Conservation (phyloP, 2,113 vertebrate genomes). For the Clarias batrachus region DNA sequence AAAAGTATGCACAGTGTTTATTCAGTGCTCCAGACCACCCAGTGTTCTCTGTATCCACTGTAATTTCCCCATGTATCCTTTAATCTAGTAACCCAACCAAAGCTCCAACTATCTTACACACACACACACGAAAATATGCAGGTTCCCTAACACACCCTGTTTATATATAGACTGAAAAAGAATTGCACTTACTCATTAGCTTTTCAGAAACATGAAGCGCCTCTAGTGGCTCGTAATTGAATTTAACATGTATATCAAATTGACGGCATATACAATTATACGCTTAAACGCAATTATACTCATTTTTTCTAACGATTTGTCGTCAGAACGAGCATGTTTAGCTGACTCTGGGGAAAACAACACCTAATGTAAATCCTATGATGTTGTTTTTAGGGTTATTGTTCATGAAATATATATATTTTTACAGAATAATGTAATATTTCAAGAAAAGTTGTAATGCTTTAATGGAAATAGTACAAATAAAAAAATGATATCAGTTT, state of each 20-base stretch:
- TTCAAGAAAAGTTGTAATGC: not conserved
- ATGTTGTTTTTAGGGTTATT: no score
- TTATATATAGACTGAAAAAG: constrained; percentile 1
- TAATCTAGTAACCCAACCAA: constrained; percentile 44
- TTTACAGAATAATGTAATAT: not conserved
- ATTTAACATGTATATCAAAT: not conserved
- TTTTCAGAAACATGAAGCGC: not conserved
- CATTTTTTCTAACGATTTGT: not conserved
- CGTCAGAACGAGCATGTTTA: not conserved
- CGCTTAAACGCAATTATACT: no score
- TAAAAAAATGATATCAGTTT: not conserved
- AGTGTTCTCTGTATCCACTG: constrained; percentile 31
- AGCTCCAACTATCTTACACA: constrained; percentile 11
- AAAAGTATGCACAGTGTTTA: constrained; percentile 35
- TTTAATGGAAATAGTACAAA: not conserved
- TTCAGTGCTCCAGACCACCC: constrained; percentile 48
- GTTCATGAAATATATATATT: no score
- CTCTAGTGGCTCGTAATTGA: not conserved
- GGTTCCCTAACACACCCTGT: constrained; percentile 16
- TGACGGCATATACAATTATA: not conserved
- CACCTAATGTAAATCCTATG: not conserved
- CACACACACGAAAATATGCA: constrained; percentile 34
- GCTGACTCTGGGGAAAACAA: not conserved
- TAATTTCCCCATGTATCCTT: constrained; percentile 51
- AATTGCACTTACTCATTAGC: not conserved